Evolutionary conservation across 2,113 vertebrate genomes (phyloP).

Genomic region (Mugil cephalus): DNA sequence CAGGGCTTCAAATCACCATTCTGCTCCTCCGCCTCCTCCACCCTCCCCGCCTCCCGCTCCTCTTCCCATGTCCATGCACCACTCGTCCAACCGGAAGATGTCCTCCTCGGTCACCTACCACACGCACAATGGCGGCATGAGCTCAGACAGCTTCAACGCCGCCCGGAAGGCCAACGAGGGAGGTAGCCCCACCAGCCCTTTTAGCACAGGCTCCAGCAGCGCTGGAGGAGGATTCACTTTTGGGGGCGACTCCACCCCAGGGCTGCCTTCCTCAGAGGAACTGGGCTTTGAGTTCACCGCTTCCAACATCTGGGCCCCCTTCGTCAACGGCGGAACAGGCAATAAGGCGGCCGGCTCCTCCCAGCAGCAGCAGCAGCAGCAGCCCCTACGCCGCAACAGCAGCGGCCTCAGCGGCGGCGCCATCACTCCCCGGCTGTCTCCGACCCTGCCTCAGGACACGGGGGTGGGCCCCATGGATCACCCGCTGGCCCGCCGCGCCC

Average conservation of each 20-base stretch:
- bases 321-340: constrained; percentile 78
- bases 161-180: constrained; percentile 83
- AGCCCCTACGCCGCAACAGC: constrained; percentile 84
- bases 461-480: constrained; percentile 85
- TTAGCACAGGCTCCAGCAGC: constrained; percentile 82
- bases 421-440: constrained; percentile 87
- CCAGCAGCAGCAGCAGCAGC: constrained; percentile 79
- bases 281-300: constrained; percentile 91
- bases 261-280: constrained; percentile 84
- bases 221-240: constrained; percentile 87
- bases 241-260: constrained; percentile 73
- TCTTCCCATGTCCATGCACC: constrained; percentile 73
- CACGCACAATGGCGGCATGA: constrained; percentile 76
- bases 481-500: constrained; percentile 88
- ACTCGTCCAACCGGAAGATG: constrained; percentile 77
- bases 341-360: constrained; percentile 70
- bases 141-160: constrained; percentile 84
- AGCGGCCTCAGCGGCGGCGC: constrained; percentile 84
- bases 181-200: constrained; percentile 88
- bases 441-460: constrained; percentile 80
- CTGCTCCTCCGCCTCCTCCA: constrained; percentile 72
- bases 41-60: constrained; percentile 67
- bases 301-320: constrained; percentile 92
- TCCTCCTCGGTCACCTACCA: constrained; percentile 78
- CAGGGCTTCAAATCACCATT: constrained; percentile 80